These are phyloP conservation scores for Bradynema listronoti DNA, from an alignment of 1,140 invertebrate genomes.

Conservation along the genomic window DNA sequence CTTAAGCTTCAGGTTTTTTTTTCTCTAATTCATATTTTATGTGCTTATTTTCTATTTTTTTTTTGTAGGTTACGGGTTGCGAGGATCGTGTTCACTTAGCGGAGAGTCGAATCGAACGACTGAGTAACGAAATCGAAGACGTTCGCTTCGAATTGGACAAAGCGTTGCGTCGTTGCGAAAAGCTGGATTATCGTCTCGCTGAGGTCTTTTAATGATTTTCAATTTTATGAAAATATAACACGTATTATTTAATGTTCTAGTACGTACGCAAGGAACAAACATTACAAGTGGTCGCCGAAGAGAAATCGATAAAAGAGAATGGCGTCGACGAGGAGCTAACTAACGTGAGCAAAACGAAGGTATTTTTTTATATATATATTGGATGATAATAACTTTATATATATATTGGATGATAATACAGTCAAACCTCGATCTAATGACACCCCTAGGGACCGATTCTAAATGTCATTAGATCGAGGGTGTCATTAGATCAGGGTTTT, in stretches of 20 bases:
- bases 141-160: constrained; percentile 36
- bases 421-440: no score
- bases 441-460: no score
- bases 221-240: constrained; percentile 10
- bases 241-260: constrained; percentile 15
- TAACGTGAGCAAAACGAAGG: constrained; percentile 34
- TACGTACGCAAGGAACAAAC: constrained; percentile 22
- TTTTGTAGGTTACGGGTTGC: constrained; percentile 21
- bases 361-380: constrained; percentile 10
- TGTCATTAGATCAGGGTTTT: no score
- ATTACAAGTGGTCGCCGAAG: constrained; percentile 16
- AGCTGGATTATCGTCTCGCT: constrained; percentile 31
- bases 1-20: constrained; percentile 20
- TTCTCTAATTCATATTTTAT: neutral
- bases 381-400: no score
- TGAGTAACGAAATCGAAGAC: constrained; percentile 36
- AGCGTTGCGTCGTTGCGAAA: constrained; percentile 28
- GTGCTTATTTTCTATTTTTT: neutral
- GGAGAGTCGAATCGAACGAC: constrained; percentile 30
- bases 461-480: no score
- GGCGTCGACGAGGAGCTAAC: constrained; percentile 21
- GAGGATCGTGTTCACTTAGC: constrained; percentile 34
- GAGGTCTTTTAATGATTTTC: constrained; percentile 26
- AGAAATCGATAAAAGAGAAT: constrained; percentile 5
- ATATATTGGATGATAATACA: no score